A percentile compares a stretch with the other conserved stretches of the same genome.
Evolutionary conservation across 2,888 invertebrate genomes (phyloP).

Genomic region (Poecilobothrus nobilitatus): DNA sequence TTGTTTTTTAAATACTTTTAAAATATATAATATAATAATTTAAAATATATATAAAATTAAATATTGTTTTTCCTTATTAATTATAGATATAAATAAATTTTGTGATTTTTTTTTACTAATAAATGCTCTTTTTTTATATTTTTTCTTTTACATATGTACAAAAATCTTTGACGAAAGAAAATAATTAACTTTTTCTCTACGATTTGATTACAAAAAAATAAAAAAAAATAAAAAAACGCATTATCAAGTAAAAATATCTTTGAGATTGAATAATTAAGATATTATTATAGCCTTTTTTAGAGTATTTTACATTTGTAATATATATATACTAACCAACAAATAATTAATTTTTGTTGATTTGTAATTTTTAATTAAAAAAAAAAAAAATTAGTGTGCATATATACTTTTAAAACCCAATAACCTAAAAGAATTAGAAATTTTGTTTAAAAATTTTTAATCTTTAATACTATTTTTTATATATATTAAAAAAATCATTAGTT

Average conservation of each 20-base stretch:
- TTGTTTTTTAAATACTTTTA: neutral
- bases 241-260: neutral
- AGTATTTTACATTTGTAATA: too few relatives aligned
- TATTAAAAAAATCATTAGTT: too few relatives aligned
- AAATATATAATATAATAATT: too few relatives aligned
- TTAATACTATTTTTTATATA: too few relatives aligned
- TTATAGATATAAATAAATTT: neutral
- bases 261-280: neutral
- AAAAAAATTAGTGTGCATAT: neutral
- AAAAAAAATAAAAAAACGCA: too few relatives aligned
- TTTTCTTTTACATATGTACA: neutral
- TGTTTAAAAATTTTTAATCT: too few relatives aligned
- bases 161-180: neutral
- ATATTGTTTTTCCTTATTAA: too few relatives aligned
- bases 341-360: too few relatives aligned
- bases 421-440: too few relatives aligned
- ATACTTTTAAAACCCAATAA: neutral
- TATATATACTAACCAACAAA: too few relatives aligned
- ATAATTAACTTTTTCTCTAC: slow-evolving; percentile 4
- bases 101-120: slow-evolving; percentile 5
- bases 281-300: neutral
- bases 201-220: neutral
- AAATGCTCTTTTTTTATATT: neutral
- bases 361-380: too few relatives aligned
- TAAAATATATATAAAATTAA: too few relatives aligned